phyloP scores from a whole-genome alignment of 2,797 vertebrate species.

The Percopsis omiscomaycus region DNA sequence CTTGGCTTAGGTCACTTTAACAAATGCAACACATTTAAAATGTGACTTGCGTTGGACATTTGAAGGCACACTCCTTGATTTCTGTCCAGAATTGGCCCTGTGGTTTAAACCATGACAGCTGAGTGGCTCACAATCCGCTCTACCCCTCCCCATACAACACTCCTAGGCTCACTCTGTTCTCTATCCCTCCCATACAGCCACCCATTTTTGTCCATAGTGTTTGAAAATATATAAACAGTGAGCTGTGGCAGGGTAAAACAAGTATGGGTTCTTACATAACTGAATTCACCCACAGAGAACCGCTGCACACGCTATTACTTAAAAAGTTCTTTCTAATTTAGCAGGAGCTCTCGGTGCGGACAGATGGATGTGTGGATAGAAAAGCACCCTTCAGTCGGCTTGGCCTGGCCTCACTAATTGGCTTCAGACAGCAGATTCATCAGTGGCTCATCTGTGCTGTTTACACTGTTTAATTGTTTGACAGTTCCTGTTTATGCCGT shows the following conservation, averaged over 20 bases:
- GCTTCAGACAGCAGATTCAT: slow-evolving; percentile 72
- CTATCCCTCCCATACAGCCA: too few species aligned
- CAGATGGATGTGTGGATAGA: slow-evolving; percentile 29
- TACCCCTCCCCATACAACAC: too few species aligned
- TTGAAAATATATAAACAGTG: too few species aligned
- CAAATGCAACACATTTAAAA: slow-evolving; percentile 6
- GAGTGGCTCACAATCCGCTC: not conserved
- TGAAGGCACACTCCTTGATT: not conserved
- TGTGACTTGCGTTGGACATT: not conserved
- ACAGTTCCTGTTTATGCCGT: slow-evolving; percentile 77
- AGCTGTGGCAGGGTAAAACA: too few species aligned
- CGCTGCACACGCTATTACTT: not conserved
- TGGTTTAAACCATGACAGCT: not conserved
- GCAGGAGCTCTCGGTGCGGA: slow-evolving; percentile 18
- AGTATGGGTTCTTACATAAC: not conserved
- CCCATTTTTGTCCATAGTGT: too few species aligned
- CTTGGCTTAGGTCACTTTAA: not conserved
- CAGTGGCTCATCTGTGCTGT: slow-evolving; percentile 75
- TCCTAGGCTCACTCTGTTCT: too few species aligned
- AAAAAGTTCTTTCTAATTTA: slow-evolving; percentile 29
- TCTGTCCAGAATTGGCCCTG: not conserved
- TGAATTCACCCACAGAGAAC: not conserved
- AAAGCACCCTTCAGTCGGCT: slow-evolving; percentile 51
- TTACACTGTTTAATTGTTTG: slow-evolving; percentile 79
- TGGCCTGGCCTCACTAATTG: slow-evolving; percentile 55